Conservation (phyloP, 1,140 invertebrate genomes). For the Papilio aristodemus region DNA sequence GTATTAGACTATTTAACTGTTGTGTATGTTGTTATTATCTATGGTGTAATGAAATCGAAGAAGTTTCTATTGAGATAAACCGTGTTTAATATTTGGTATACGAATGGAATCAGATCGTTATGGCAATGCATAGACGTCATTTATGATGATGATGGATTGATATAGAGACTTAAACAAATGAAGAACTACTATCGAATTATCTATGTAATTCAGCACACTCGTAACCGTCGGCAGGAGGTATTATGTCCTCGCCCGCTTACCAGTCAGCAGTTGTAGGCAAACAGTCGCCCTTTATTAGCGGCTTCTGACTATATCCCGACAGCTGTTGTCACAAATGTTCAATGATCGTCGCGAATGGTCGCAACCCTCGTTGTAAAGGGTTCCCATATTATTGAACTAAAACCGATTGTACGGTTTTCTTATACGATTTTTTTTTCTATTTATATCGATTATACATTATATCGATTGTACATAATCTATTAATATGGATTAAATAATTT, state of each 20-base stretch:
- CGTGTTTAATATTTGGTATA: too few relatives aligned
- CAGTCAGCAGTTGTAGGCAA: slow-evolving; percentile 42
- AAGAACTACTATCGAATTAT: too few relatives aligned
- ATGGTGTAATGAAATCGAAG: too few relatives aligned
- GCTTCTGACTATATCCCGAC: slow-evolving; percentile 42
- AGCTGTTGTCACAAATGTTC: slow-evolving; percentile 56
- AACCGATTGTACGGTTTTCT: slow-evolving; percentile 4
- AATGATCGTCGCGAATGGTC: slow-evolving; percentile 48
- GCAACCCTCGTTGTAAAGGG: slow-evolving; percentile 39
- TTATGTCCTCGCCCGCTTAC: not conserved
- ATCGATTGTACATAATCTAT: not conserved
- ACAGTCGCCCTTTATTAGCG: slow-evolving; percentile 52
- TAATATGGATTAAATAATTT: not conserved
- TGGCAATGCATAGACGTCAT: too few relatives aligned
- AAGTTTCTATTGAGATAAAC: too few relatives aligned
- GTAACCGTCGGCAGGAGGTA: not conserved
- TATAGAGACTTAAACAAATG: too few relatives aligned
- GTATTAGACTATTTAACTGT: too few relatives aligned
- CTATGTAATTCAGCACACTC: not conserved
- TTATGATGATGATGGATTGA: too few relatives aligned
- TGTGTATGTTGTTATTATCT: too few relatives aligned
- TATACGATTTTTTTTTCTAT: not conserved
- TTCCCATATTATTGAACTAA: slow-evolving; percentile 13
- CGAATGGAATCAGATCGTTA: too few relatives aligned
- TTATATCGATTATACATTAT: not conserved